Conservation (phyloP, 2,888 invertebrate species). For the Torymus tubicola region DNA sequence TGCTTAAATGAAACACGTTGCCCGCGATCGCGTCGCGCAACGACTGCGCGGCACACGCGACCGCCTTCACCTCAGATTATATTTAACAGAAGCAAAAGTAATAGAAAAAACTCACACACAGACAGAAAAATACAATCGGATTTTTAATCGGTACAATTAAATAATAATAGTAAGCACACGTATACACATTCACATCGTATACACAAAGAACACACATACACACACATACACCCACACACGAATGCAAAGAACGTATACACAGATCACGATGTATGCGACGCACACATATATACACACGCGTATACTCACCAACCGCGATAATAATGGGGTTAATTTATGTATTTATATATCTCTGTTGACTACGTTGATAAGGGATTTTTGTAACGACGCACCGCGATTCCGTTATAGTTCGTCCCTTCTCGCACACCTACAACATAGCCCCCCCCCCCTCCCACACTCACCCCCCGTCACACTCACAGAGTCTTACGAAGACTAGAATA, state of each 20-base stretch:
- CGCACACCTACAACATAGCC: too few species aligned
- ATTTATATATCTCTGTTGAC: constrained; percentile 70
- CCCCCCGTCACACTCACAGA: constrained; percentile 52
- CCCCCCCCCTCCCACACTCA: constrained; percentile 55
- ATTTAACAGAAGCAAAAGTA: constrained; percentile 51
- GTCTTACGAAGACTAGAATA: too few species aligned
- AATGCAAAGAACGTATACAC: constrained; percentile 23
- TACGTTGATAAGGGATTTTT: constrained; percentile 71
- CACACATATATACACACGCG: constrained; percentile 8
- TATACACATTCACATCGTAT: constrained; percentile 13
- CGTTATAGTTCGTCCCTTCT: constrained; percentile 29
- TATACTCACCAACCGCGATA: constrained; percentile 35
- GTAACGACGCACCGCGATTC: constrained; percentile 45
- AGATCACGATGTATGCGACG: neutral
- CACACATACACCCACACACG: constrained; percentile 11
- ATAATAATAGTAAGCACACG: constrained; percentile 43
- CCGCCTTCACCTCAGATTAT: constrained; percentile 48
- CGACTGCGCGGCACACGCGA: constrained; percentile 62
- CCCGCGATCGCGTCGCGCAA: constrained; percentile 57
- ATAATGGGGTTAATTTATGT: constrained; percentile 61
- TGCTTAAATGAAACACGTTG: constrained; percentile 55
- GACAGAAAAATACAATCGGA: constrained; percentile 42
- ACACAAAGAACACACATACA: constrained; percentile 11
- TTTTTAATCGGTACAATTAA: constrained; percentile 50
- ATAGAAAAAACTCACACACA: constrained; percentile 29